These are phyloP conservation scores for Tetramorium simillimum DNA, from an alignment of 1,140 invertebrate genomes.

Conservation along the genomic window DNA sequence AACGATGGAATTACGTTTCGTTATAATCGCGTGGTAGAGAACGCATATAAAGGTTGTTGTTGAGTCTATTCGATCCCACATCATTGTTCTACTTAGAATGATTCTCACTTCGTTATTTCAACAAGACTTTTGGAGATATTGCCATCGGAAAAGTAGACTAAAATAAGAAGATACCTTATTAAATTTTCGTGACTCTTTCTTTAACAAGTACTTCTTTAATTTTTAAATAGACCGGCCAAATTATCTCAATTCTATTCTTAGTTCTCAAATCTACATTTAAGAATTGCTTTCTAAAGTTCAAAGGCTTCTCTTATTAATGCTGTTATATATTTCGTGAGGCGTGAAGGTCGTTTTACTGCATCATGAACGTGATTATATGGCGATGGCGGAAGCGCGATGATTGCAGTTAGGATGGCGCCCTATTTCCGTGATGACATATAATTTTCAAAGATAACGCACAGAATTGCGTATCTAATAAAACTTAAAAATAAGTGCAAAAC, in stretches of 20 bases:
- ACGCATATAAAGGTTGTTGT: conserved; percentile 29
- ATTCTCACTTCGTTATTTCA: conserved; percentile 12
- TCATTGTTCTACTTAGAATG: background rate
- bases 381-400: conserved; percentile 35
- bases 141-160: background rate
- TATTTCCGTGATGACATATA: conserved; percentile 17
- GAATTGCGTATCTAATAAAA: background rate
- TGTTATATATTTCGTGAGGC: background rate
- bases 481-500: background rate
- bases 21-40: conserved; percentile 38
- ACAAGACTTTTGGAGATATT: conserved; percentile 11
- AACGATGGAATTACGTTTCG: conserved; percentile 56
- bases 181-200: background rate
- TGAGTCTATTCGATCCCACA: conserved; percentile 22
- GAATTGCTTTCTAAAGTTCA: background rate
- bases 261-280: background rate
- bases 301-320: background rate
- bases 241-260: background rate
- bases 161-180: background rate
- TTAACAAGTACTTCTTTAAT: background rate
- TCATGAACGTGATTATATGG: conserved; percentile 30
- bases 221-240: background rate
- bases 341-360: conserved; percentile 18
- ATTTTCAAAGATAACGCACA: background rate
- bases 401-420: conserved; percentile 6